Base-by-base conservation (phyloP, 2,888 invertebrate genomes). In the Andrena trimmerana region DNA sequence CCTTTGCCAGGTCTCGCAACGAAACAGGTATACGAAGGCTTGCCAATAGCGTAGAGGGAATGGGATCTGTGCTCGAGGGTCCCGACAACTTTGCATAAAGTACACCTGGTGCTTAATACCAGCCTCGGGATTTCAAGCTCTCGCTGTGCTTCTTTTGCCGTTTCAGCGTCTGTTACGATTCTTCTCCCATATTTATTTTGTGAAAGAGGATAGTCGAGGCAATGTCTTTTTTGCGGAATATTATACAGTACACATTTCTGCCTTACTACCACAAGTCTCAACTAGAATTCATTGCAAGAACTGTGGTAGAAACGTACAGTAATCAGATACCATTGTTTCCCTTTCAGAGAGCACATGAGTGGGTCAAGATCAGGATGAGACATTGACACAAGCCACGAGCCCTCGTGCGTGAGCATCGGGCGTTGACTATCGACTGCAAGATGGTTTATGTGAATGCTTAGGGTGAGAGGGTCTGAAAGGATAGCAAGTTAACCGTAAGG, bases 21-120 rank as follows among this genome's bases (percentile, higher is more conserved):
- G 33, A 63, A 71, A 62, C 57, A 70, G 66, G 69, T 74, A 78
- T 81, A 29, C 8, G 29, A 59, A 68, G 31, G 57, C 4, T 27
- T 27, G n/a, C 70, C 69, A 60, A 79, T 70, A 70, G 62, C 42
- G 29, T 10, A 29, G 16, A 57, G 52, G 60, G 54, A 67, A 50
- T 20, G 42, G 8, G 52, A 29, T 48, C 27, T 27, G 70, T 66
- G 54, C 20, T 59, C 60, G 57, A 71, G 62, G 78, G 74, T 52
- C 50, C 54, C 33, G 27, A 24, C 29, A 20, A 78, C 8, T 81
- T 73, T 70, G 66, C 66, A 78, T 70, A 70, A 74, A 42, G 20
- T 24, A 20, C 78, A 81, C 73, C 81, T 77, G 83, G 70, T 70
- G 52, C 10, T 52, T 13, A 36, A 70, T 70, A 71, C 78, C 68